Base-by-base conservation (phyloP, 2,797 vertebrate genomes). In the Sebastes alutus region DNA sequence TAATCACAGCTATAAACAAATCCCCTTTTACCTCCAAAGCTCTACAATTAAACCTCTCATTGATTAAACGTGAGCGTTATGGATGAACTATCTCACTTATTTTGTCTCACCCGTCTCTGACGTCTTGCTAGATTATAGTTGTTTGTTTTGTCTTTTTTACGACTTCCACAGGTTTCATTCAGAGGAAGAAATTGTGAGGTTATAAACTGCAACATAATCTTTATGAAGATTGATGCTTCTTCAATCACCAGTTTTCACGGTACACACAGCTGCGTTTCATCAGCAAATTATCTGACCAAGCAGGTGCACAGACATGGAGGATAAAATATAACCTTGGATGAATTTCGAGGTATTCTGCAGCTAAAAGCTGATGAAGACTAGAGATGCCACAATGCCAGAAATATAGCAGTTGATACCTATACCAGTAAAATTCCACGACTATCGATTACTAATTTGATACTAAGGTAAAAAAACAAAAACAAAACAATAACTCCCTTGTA, bases 251-350 rank as follows among this genome's bases (percentile, higher is more conserved):
- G 33, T 69, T 56, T 77, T 70, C 64, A 65, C 4, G 61, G 11
- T 35, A n/a, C 62, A 64, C 66, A 38, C 2, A 49, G 6, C 11
- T 49, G 18, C 20, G 16, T 66, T 79, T 78, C 13, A 69, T 70
- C 46, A 61, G 42, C 16, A 78, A 59, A 18, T 54, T n/a, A 60
- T 56, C 20, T 67, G 52, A 82, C 23, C 42, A 32, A 77, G 46
- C 70, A 9, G 56, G 5, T 56, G 23, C 33, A 64, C 20, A 60
- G 61, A 60, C 42, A 52, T 42, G 16, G 58, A 59, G 52, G 74
- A 78, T 70, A 5, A 66, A 67, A 56, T 52, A 27, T 18, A 64
- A 68, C 69, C 75, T 85, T 85, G 63, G 16, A 52, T 18, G 56
- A 52, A 35, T 49, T 78, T 72, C 52, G n/a, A 64, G 20, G 30